phyloP scores from a whole-genome alignment of 2,113 vertebrate genomes.

The Nycticorax nycticorax region DNA sequence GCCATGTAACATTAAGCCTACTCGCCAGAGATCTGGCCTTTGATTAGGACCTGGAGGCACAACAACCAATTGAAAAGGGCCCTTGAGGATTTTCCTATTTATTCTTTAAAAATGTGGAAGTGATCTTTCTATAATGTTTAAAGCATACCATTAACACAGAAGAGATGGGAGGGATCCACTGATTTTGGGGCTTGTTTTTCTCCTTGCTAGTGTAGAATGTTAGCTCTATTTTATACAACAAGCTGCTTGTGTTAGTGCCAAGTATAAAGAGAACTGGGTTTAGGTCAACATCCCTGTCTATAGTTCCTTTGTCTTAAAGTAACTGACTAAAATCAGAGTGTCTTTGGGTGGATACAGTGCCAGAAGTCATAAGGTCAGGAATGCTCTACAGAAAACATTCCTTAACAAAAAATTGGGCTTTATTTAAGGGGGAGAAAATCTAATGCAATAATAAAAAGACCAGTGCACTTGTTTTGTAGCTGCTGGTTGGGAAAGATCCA shows the following conservation, averaged over 20 bases:
- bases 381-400: not conserved
- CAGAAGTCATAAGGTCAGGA: not conserved
- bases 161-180: not conserved
- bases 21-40: not conserved
- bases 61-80: not conserved
- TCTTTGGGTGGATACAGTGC: not conserved
- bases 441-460: not conserved
- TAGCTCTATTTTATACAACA: conserved; percentile 1
- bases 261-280: not conserved
- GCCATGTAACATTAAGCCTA: not conserved
- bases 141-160: not conserved
- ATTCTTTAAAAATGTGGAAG: not conserved
- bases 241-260: conserved; percentile 3
- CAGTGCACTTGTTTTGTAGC: not conserved
- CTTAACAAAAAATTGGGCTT: not conserved
- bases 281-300: not conserved
- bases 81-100: not conserved
- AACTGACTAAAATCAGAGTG: conserved; percentile 5
- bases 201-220: not conserved
- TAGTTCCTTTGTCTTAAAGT: conserved; percentile 17
- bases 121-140: not conserved
- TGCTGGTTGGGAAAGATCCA: not conserved
- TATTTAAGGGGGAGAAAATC: not conserved
- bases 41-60: not conserved
- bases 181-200: conserved; percentile 15